A percentile compares a stretch with the other conserved stretches of the same genome.
Evolutionary conservation across 2,797 vertebrate species (phyloP).

Genomic region (Sciurus vulgaris): DNA sequence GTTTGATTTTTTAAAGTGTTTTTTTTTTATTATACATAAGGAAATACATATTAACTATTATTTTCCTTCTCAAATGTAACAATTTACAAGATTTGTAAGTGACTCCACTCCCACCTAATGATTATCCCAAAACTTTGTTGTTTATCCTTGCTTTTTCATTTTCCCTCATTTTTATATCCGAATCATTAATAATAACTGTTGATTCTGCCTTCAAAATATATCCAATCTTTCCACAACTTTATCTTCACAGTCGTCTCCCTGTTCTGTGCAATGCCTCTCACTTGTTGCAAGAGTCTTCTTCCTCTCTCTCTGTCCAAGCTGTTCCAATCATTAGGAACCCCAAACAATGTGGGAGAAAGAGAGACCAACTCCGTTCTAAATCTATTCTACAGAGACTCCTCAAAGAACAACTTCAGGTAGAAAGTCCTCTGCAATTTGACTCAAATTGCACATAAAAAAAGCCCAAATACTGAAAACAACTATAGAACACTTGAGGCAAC

Average conservation of each 20-base stretch:
- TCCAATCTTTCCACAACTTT: background rate
- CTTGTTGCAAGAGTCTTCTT: background rate
- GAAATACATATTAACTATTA: conserved; percentile 7
- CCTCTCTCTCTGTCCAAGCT: background rate
- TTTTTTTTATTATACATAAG: conserved; percentile 14
- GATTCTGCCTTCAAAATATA: conserved; percentile 23
- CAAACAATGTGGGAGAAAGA: background rate
- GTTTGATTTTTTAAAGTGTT: conserved; percentile 17
- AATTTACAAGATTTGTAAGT: conserved; percentile 2
- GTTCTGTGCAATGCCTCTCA: background rate
- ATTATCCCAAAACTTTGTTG: conserved; percentile 3
- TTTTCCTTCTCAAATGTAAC: conserved; percentile 36
- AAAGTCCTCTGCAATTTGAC: conserved; percentile 39
- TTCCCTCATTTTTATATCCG: background rate
- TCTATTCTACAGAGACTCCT: background rate
- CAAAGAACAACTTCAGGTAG: background rate
- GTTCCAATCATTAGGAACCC: background rate
- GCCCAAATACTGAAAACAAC: background rate
- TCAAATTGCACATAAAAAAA: background rate
- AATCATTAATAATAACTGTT: background rate
- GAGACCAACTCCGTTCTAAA: background rate
- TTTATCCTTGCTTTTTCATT: conserved; percentile 49
- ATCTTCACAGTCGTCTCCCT: background rate
- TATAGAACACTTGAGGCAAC: background rate
- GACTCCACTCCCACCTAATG: background rate